Conservation (phyloP, 2,797 vertebrate species). For the Alca torda region DNA sequence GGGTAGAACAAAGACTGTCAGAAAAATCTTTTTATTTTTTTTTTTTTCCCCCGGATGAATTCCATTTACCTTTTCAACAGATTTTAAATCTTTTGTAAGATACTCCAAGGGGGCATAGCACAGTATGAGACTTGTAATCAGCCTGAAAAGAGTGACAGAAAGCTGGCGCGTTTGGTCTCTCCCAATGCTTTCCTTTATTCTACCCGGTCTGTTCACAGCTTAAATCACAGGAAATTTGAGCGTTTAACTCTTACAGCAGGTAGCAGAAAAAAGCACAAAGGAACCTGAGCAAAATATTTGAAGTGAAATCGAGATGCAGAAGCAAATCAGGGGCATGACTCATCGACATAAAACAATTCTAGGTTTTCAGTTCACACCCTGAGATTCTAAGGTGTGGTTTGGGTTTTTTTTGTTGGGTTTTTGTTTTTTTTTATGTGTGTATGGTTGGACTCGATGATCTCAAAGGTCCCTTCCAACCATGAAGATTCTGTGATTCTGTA, state of each 20-base stretch:
- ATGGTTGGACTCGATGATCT: too few species aligned
- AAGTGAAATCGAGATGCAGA: slow-evolving; percentile 16
- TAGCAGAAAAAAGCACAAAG: slow-evolving; percentile 32
- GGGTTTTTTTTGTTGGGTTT: too few species aligned
- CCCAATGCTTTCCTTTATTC: slow-evolving; percentile 51
- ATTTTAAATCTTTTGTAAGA: slow-evolving; percentile 60
- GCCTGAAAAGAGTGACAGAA: slow-evolving; percentile 59
- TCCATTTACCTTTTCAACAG: slow-evolving; percentile 42
- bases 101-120: slow-evolving; percentile 16
- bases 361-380: too few species aligned
- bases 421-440: too few species aligned
- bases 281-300: slow-evolving; percentile 8
- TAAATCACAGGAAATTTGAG: slow-evolving; percentile 49
- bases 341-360: not conserved
- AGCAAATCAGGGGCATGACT: not conserved
- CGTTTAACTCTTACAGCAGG: slow-evolving; percentile 55
- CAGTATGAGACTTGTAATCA: slow-evolving; percentile 59
- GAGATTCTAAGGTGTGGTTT: too few species aligned
- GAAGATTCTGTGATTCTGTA: too few species aligned
- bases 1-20: slow-evolving; percentile 53
- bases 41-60: not conserved
- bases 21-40: not conserved
- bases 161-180: slow-evolving; percentile 57
- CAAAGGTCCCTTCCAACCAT: too few species aligned
- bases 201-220: slow-evolving; percentile 54